Evolutionary conservation across 2,888 invertebrate species (phyloP), one percentile per base, ranked within the genome.

Genomic region (Pterostichus madidus): DNA sequence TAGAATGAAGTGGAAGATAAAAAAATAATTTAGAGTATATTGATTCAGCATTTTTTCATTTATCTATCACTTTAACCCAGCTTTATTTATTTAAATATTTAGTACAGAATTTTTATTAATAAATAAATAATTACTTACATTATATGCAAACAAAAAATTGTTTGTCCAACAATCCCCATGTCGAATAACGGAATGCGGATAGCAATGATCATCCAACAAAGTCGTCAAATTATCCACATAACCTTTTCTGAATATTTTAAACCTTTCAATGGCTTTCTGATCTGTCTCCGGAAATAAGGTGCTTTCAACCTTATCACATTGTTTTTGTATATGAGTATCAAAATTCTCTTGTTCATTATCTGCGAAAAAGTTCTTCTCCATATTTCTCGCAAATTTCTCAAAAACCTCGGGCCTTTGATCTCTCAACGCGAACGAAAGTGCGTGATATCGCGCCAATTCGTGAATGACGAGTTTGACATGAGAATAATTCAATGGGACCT

Each of bases 371-470:
- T 49, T 75, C 32, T 86, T 86, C 0, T 83, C 32, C 59, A 84
- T 61, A 8, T 85, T 84, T 31, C 83, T 80, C 3, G 59, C 73
- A 5, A 87, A 39, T 59, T 85, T 80, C 10, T 85, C 79, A 80
- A 86, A 88, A 31, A 83, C 59, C 77, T 87, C 85, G 1, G 86
- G 86, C 24, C 87, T 77, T 61, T 86, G 85, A 59, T 87, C 84
- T 24, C 85, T 86, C 53, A 88, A 82, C 0, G 87, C 88, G 15
- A 86, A 86, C 1, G 87, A 87, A 2, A 87, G 80, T 0, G 87
- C 86, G 80, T 89, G 89, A 15, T 87, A 86, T 75, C 86, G 87
- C 0, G 86, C 89, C 59, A 88, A 87, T 64, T 87, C 87, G 8
- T 84, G 84, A 24, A 89, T 79, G 13, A 87, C 85, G 7, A 86